phyloP scores from a whole-genome alignment of 2,797 vertebrate species.

The Hippoglossus hippoglossus region DNA sequence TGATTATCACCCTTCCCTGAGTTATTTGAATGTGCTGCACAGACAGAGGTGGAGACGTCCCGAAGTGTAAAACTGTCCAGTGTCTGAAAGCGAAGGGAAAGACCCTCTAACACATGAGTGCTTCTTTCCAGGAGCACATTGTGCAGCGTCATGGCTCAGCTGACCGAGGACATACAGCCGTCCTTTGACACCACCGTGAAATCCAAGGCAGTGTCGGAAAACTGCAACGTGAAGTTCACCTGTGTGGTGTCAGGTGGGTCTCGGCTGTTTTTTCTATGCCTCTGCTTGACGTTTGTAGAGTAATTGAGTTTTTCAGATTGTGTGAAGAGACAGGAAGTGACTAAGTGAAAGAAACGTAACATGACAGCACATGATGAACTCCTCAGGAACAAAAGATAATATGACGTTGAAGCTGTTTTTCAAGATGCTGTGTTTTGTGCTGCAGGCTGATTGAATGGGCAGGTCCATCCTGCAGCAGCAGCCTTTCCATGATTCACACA shows the following conservation, averaged over 20 bases:
- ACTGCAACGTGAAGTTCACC: conserved; percentile 94
- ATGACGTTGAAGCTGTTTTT: not conserved
- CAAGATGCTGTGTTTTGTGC: conserved; percentile 9
- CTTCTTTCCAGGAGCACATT: conserved; percentile 92
- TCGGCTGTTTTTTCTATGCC: not conserved
- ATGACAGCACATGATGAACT: not conserved
- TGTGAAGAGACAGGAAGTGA: conserved; percentile 42
- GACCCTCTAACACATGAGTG: conserved; percentile 23
- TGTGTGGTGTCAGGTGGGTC: conserved; percentile 94
- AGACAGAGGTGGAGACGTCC: conserved; percentile 34
- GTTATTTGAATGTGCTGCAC: conserved; percentile 53
- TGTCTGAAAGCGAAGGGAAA: conserved; percentile 14
- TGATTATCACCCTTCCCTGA: conserved; percentile 66
- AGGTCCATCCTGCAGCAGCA: conserved; percentile 16
- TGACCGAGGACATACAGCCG: conserved; percentile 97
- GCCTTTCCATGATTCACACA: conserved; percentile 35
- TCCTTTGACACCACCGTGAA: conserved; percentile 95
- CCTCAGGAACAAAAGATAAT: not conserved
- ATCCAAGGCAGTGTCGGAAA: conserved; percentile 94
- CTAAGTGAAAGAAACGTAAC: conserved; percentile 25
- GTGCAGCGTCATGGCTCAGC: conserved; percentile 97
- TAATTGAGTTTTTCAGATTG: conserved; percentile 19
- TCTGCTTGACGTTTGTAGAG: conserved; percentile 23
- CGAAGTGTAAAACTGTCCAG: conserved; percentile 10
- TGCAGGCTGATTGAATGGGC: conserved; percentile 14